These are phyloP conservation scores for Erebia epiphron DNA, from an alignment of 2,888 invertebrate species.

Conservation along the genomic window DNA sequence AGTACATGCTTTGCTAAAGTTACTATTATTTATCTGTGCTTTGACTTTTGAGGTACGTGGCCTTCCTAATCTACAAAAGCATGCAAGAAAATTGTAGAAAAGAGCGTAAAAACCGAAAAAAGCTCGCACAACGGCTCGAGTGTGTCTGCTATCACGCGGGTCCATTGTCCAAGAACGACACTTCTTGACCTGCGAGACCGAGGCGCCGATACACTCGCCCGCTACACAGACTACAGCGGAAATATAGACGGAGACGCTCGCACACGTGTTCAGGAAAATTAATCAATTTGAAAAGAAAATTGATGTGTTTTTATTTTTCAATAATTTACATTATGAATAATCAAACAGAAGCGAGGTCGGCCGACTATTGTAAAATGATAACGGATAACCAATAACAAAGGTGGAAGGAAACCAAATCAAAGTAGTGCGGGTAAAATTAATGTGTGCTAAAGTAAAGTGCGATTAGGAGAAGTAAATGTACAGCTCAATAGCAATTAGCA, in stretches of 20 bases:
- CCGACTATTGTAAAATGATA: too few species aligned
- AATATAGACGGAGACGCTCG: not conserved
- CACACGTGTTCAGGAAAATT: not conserved
- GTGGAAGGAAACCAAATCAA: too few species aligned
- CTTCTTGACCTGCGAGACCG: constrained; percentile 36
- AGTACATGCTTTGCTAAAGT: too few species aligned
- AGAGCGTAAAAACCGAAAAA: constrained; percentile 7
- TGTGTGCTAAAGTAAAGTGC: too few species aligned
- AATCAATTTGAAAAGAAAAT: not conserved
- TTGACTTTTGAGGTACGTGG: not conserved
- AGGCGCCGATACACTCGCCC: constrained; percentile 24
- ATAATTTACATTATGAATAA: too few species aligned
- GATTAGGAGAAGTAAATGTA: too few species aligned
- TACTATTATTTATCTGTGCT: not conserved
- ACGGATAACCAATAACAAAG: too few species aligned
- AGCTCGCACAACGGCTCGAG: not conserved
- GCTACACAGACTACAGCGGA: not conserved
- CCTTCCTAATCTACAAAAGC: not conserved
- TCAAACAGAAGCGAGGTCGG: too few species aligned
- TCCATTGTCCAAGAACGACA: constrained; percentile 44
- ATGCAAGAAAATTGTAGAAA: not conserved
- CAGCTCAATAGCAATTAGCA: too few species aligned
- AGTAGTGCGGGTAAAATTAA: too few species aligned
- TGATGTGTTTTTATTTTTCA: too few species aligned
- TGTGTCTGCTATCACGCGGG: constrained; percentile 36